Evolutionary conservation across 2,113 vertebrate species (phyloP).

Genomic region (Astur gentilis): DNA sequence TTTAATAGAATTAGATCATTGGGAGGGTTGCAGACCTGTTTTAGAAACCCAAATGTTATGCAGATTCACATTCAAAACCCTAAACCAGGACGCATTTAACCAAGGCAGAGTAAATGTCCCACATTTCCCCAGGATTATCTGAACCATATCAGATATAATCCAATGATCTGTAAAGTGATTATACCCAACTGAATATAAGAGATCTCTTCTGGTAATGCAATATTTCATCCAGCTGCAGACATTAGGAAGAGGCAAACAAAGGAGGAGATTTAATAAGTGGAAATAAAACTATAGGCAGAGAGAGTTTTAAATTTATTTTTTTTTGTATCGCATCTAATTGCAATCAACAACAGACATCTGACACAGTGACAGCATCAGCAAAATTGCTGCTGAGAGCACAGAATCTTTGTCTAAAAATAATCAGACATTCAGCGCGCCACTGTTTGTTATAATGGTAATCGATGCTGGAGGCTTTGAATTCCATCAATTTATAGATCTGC

Average conservation of each 20-base stretch:
- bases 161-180: conserved; percentile 54
- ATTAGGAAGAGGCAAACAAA: conserved; percentile 75
- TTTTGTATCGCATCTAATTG: conserved; percentile 98
- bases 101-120: conserved; percentile 2
- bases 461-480: conserved; percentile 99
- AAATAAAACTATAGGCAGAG: conserved; percentile 85
- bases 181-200: conserved; percentile 57
- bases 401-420: conserved; percentile 99
- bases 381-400: conserved; percentile 99
- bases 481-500: conserved; percentile 99
- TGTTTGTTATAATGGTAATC: conserved; percentile 99
- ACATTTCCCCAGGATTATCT: conserved; percentile 47
- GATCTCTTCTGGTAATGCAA: conserved; percentile 68
- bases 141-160: conserved; percentile 53
- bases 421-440: conserved; percentile 97
- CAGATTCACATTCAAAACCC: conserved; percentile 4
- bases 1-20: conserved; percentile 52
- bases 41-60: conserved; percentile 34
- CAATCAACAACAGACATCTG: conserved; percentile 99
- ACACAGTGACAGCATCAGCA: conserved; percentile 99
- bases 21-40: conserved; percentile 15
- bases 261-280: conserved; percentile 80
- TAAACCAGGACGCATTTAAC: conserved; percentile 23
- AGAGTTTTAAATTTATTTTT: conserved; percentile 83
- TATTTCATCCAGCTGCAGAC: conserved; percentile 76